Evolutionary conservation across 2,113 vertebrate species (phyloP).

Genomic region (Solea senegalensis): DNA sequence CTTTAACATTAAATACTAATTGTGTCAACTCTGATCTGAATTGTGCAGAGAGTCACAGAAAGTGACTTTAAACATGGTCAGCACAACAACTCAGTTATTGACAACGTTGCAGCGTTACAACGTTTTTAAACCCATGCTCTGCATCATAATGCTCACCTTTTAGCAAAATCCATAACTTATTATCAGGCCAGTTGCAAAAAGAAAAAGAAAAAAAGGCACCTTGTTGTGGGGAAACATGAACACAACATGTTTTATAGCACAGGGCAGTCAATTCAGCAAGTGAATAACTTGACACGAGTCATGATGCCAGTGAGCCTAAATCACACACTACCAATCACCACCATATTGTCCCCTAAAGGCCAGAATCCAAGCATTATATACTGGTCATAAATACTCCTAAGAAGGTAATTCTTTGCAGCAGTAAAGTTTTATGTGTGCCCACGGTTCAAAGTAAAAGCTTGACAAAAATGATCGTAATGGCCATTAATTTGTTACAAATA

Average conservation of each 20-base stretch:
- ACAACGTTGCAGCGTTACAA: no score
- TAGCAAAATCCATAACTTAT: no score
- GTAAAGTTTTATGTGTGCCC: slow-evolving; percentile 7
- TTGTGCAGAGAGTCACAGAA: no score
- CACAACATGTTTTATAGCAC: slow-evolving; percentile 4
- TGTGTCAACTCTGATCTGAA: no score
- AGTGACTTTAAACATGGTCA: no score
- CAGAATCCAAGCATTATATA: slow-evolving; percentile 40
- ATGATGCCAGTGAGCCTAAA: slow-evolving; percentile 43
- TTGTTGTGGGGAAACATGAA: slow-evolving; percentile 7
- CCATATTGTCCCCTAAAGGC: slow-evolving; percentile 41
- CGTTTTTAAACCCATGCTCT: no score
- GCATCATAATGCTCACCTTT: no score
- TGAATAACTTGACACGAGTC: slow-evolving; percentile 38
- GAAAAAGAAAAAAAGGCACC: not conserved
- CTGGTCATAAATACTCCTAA: slow-evolving; percentile 35
- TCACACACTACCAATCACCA: slow-evolving; percentile 35
- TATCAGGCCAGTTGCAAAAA: not conserved
- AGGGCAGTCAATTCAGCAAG: slow-evolving; percentile 11
- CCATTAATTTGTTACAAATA: not conserved
- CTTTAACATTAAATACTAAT: no score
- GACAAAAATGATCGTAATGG: slow-evolving; percentile 2
- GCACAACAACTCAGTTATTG: no score
- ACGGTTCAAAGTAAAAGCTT: slow-evolving; percentile 19
- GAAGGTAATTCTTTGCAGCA: slow-evolving; percentile 25